Conservation (phyloP, 2,888 invertebrate species). For the Apotomis capreana region DNA sequence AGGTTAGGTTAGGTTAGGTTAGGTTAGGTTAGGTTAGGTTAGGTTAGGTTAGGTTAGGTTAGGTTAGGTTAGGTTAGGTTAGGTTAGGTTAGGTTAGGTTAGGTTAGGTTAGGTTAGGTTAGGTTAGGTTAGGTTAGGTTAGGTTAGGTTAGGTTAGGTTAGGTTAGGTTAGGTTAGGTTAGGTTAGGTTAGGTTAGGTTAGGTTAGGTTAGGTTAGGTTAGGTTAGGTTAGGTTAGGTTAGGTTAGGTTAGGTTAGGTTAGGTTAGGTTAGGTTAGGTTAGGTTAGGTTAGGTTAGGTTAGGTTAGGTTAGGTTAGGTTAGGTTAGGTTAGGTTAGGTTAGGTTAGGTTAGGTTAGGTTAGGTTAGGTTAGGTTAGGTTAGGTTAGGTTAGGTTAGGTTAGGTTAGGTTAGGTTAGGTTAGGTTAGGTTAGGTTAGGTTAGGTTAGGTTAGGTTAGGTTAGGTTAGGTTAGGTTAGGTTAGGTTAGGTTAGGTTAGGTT, state of each 20-base stretch:
- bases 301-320: slow-evolving; percentile 34
- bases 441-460: not conserved
- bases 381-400: not conserved
- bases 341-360: slow-evolving; percentile 35
- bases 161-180: slow-evolving; percentile 33
- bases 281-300: slow-evolving; percentile 31
- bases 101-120: too few species aligned
- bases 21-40: too few species aligned
- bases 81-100: too few species aligned
- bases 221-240: slow-evolving; percentile 40
- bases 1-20: too few species aligned
- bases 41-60: too few species aligned
- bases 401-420: too few species aligned
- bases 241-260: slow-evolving; percentile 39
- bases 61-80: too few species aligned
- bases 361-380: not conserved
- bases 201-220: slow-evolving; percentile 42
- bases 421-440: too few species aligned
- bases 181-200: slow-evolving; percentile 41
- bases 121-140: too few species aligned
- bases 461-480: slow-evolving; percentile 8
- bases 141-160: too few species aligned
- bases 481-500: not conserved
- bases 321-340: too few species aligned
- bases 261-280: slow-evolving; percentile 23